A percentile compares a stretch with the other conserved stretches of the same genome.
Conservation (phyloP, 2,797 vertebrate species). For the Peromyscus melanophrys region DNA sequence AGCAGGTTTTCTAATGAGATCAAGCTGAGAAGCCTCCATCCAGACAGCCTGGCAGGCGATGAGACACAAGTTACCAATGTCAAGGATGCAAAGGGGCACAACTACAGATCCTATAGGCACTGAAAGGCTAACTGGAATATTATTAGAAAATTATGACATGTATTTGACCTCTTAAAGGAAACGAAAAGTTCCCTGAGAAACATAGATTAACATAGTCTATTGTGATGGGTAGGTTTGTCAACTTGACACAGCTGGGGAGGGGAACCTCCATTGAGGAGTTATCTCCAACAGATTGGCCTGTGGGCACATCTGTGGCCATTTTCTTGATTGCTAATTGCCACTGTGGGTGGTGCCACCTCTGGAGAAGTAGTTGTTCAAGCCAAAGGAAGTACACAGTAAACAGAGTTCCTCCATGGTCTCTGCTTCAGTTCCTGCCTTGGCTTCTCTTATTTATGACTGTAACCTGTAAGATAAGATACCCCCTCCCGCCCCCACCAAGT, state of each 20-base stretch:
- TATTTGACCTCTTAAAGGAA: conserved; percentile 46
- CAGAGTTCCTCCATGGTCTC: background rate
- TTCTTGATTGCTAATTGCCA: no score
- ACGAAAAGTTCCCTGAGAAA: conserved; percentile 20
- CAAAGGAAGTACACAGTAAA: background rate
- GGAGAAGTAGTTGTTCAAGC: background rate
- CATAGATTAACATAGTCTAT: background rate
- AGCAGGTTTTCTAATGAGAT: background rate
- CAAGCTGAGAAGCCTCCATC: background rate
- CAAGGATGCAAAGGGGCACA: background rate
- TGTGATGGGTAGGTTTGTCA: background rate
- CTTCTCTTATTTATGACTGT: background rate
- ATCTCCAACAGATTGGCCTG: background rate
- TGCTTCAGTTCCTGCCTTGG: background rate
- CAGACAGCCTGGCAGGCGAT: background rate
- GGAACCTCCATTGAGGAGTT: no score
- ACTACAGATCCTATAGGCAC: background rate
- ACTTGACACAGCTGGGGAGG: background rate
- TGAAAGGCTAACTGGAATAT: background rate
- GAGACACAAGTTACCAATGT: background rate
- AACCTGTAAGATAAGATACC: background rate
- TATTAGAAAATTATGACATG: background rate
- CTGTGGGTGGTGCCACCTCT: background rate
- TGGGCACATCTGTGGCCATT: background rate
- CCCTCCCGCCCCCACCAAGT: background rate